phyloP scores from a whole-genome alignment of 1,140 invertebrate species.

The Caerostris extrusa region DNA sequence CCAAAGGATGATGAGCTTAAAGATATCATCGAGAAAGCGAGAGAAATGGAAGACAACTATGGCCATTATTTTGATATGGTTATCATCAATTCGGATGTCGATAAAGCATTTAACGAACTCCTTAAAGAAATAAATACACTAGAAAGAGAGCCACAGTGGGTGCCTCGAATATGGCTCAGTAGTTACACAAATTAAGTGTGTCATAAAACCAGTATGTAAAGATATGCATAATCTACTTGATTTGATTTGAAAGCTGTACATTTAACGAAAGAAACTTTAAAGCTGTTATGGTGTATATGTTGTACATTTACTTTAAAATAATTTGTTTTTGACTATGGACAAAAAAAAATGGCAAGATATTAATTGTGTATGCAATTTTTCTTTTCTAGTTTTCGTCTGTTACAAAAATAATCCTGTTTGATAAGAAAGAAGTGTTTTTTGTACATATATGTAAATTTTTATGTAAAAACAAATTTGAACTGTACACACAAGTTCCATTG shows the following conservation, averaged over 20 bases:
- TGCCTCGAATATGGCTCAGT: slow-evolving; percentile 82
- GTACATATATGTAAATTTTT: slow-evolving; percentile 53
- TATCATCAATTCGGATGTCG: slow-evolving; percentile 83
- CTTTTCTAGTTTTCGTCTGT: background rate
- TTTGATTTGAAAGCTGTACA: slow-evolving; percentile 15
- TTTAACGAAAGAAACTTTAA: slow-evolving; percentile 13
- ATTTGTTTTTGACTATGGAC: background rate
- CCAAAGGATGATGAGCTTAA: slow-evolving; percentile 81
- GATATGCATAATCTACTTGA: slow-evolving; percentile 6
- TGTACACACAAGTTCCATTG: background rate
- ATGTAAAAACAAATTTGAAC: background rate
- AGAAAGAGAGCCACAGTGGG: slow-evolving; percentile 84
- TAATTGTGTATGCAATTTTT: background rate
- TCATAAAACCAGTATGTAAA: background rate
- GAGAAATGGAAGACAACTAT: slow-evolving; percentile 83
- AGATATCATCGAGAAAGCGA: slow-evolving; percentile 82
- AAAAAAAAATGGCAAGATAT: background rate
- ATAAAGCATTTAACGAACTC: slow-evolving; percentile 83
- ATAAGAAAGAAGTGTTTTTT: background rate
- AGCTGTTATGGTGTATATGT: slow-evolving; percentile 35
- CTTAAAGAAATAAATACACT: slow-evolving; percentile 82
- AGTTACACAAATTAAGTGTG: slow-evolving; percentile 35
- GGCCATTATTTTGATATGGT: slow-evolving; percentile 84
- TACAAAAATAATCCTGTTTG: background rate
- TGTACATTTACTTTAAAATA: slow-evolving; percentile 43